Conservation (phyloP, 37 sponge, comb jelly and placozoan species). For the Spongilla lacustris region DNA sequence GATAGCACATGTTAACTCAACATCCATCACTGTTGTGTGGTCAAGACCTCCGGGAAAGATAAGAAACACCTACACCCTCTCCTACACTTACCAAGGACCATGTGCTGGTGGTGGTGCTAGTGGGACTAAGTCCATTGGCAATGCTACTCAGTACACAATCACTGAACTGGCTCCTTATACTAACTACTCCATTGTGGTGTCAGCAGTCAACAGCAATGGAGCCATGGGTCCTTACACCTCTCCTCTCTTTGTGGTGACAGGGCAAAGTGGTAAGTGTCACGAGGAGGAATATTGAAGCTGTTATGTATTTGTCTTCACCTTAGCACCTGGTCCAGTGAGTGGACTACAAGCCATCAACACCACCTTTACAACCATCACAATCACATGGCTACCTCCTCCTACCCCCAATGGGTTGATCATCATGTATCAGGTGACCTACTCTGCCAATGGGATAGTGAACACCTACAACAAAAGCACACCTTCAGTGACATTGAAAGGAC, state of each 20-base stretch:
- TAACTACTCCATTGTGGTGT: conserved; percentile 19
- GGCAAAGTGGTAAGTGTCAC: neutral
- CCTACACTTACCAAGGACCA: conserved; percentile 12
- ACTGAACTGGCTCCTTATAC: conserved; percentile 5
- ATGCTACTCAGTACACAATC: conserved; percentile 15
- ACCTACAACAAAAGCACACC: no score
- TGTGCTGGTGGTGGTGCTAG: neutral
- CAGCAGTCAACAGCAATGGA: conserved; percentile 8
- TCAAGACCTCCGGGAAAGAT: conserved; percentile 13
- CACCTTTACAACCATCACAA: no score
- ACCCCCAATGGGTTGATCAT: no score
- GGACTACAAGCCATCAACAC: no score
- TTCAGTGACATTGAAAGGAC: no score
- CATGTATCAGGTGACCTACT: no score
- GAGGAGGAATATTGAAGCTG: no score
- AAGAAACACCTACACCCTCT: conserved; percentile 23
- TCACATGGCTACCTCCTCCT: no score
- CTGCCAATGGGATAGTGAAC: no score
- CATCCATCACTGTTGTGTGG: conserved; percentile 43
- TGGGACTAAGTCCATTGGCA: neutral
- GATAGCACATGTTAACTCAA: neutral
- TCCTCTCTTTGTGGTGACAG: neutral
- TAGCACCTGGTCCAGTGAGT: no score
- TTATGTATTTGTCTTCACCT: no score
- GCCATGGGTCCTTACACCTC: conserved; percentile 16